Base-by-base conservation (phyloP, 1,140 invertebrate genomes). In the Drosophila sulfurigaster region DNA sequence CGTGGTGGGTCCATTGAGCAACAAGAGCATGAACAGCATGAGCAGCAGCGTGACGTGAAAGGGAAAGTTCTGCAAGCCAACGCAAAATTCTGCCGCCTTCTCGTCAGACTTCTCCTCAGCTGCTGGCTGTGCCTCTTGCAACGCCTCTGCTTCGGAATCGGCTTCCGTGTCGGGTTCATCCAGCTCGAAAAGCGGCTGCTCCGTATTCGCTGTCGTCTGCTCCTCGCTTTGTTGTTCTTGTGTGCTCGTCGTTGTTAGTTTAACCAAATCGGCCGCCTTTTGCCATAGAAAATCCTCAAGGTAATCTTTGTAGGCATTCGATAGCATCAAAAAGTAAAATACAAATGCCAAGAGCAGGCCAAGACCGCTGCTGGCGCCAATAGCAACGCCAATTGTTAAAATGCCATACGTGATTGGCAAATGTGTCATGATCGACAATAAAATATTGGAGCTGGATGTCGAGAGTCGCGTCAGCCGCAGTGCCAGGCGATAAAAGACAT, bases 261-360 rank as follows among this genome's bases (percentile, higher is more conserved):
- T 52, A 32, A 91, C 30, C 13, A 90, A 70, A 60, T 74, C 78
- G 5, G 65, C 79, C 65, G 94, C 91, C 70, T 94, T 88, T 74
- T 93, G 94, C 86, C 94, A 95, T 3, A 94, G 91, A 41, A 95
- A 94, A 85, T 95, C 94, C 92, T 96, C 96, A 11, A 96, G 85
- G 81, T 95, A 96, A 88, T 96, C 95, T 91, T 96, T 95, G 43
- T 95, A 96, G 92, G 96, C 95, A 93, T 94, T 95, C 2, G 95
- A 95, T 3, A 96, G 79, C 91, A 94, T 93, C 28, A 95, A 75
- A 71, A 94, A 95, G 82, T 95, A 95, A 76, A 94, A 94, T 25
- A 93, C 79, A 45, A 93, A 91, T 13, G 94, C 94, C 51, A 94
- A 71, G 59, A 92, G 82, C 11, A 95, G 71, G 1, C 93, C 92